Conservation (phyloP, 2,888 invertebrate genomes). For the Erpobdella octoculata region DNA sequence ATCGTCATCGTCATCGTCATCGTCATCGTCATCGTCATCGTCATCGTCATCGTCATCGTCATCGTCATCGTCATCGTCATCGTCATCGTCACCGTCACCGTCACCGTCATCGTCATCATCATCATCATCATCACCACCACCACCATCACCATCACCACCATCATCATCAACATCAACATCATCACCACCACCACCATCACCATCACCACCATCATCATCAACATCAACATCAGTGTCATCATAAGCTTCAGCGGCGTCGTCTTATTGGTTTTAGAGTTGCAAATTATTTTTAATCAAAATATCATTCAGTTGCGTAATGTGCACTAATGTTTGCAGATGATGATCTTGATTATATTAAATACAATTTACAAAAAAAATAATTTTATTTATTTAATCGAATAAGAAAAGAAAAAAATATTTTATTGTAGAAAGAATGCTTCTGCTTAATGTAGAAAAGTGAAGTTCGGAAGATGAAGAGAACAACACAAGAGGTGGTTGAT, state of each 20-base stretch:
- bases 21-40: neutral
- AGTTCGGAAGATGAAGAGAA: no score
- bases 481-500: no score
- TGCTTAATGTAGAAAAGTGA: no score
- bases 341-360: no score
- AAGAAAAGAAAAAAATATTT: no score
- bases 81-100: neutral
- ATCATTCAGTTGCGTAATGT: no score
- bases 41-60: slow-evolving; percentile 22
- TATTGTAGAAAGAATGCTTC: no score
- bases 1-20: neutral
- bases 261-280: neutral
- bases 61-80: slow-evolving; percentile 9
- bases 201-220: neutral
- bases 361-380: no score
- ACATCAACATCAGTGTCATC: neutral
- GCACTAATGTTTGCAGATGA: no score
- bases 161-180: neutral
- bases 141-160: slow-evolving; percentile 4
- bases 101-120: neutral
- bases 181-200: neutral
- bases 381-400: no score
- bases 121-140: neutral
- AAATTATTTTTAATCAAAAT: no score
- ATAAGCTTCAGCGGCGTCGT: neutral